A percentile compares a stretch with the other conserved stretches of the same genome.
Conservation (phyloP, 2,888 invertebrate species). For the Crepidodera aurea region DNA sequence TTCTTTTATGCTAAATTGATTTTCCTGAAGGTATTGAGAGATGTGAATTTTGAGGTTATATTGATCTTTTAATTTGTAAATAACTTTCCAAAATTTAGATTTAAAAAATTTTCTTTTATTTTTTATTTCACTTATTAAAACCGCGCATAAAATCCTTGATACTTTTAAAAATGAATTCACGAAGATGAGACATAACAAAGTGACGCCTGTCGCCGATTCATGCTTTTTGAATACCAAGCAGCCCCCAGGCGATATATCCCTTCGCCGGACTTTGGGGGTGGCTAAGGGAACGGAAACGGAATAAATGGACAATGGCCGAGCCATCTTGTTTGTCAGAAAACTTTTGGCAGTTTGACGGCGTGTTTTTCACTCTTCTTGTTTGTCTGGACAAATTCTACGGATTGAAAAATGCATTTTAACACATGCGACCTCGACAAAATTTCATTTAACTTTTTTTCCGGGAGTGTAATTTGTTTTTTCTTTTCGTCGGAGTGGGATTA, state of each 20-base stretch:
- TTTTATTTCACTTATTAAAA: too few relatives aligned
- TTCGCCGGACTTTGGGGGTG: not conserved
- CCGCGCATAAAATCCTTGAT: too few relatives aligned
- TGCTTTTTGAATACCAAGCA: slow-evolving; percentile 53
- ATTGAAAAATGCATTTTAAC: slow-evolving; percentile 53
- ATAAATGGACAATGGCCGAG: slow-evolving; percentile 45
- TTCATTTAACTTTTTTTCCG: slow-evolving; percentile 46
- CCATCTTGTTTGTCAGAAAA: slow-evolving; percentile 55
- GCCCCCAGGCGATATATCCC: slow-evolving; percentile 32
- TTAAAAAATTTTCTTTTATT: too few relatives aligned
- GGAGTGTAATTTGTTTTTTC: slow-evolving; percentile 38
- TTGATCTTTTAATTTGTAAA: too few relatives aligned
- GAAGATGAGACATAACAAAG: slow-evolving; percentile 23
- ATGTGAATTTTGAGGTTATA: too few relatives aligned
- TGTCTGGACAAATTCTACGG: slow-evolving; percentile 37
- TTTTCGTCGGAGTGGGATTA: slow-evolving; percentile 21
- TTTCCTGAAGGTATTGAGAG: too few relatives aligned
- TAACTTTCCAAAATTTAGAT: too few relatives aligned
- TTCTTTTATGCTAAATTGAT: too few relatives aligned
- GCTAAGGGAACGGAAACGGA: slow-evolving; percentile 43
- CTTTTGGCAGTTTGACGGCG: slow-evolving; percentile 60
- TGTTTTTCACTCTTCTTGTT: slow-evolving; percentile 37
- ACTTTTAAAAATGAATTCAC: not conserved
- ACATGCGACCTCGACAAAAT: slow-evolving; percentile 50
- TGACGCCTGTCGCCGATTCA: slow-evolving; percentile 31